phyloP scores from a whole-genome alignment of 2,888 invertebrate species.

The Agrochola macilenta region DNA sequence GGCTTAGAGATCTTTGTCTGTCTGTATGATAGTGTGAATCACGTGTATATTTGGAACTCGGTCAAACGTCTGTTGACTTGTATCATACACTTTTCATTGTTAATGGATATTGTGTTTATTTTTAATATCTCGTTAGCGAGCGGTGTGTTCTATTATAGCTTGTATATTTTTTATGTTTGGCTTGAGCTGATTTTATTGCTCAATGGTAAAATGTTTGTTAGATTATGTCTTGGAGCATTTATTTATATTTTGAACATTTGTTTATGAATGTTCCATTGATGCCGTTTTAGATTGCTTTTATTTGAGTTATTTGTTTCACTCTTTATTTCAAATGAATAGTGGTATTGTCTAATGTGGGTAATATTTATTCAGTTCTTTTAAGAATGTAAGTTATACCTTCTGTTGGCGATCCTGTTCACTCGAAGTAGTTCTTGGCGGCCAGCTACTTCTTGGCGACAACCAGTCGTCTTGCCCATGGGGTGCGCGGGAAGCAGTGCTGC shows the following conservation, averaged over 20 bases:
- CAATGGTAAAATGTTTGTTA: constrained; percentile 62
- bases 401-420: constrained; percentile 81
- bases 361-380: neutral
- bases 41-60: constrained; percentile 77
- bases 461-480: constrained; percentile 89
- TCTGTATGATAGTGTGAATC: constrained; percentile 74
- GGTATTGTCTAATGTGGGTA: neutral
- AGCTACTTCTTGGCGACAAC: constrained; percentile 82
- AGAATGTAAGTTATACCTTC: constrained; percentile 75
- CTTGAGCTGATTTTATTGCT: constrained; percentile 59
- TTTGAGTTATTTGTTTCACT: constrained; percentile 50
- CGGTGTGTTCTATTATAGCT: constrained; percentile 52
- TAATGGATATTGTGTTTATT: constrained; percentile 68
- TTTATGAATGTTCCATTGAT: constrained; percentile 54
- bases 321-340: constrained; percentile 26
- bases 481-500: constrained; percentile 76
- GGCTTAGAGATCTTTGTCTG: constrained; percentile 72
- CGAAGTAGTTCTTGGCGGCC: constrained; percentile 85
- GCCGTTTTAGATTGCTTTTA: constrained; percentile 41
- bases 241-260: constrained; percentile 47
- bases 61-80: constrained; percentile 72
- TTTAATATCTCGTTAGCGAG: constrained; percentile 65
- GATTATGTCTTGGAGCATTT: constrained; percentile 53
- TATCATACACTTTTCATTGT: constrained; percentile 69
- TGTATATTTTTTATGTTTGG: constrained; percentile 55